Conservation (phyloP, 2,797 vertebrate genomes). For the Protonibea diacanthus region DNA sequence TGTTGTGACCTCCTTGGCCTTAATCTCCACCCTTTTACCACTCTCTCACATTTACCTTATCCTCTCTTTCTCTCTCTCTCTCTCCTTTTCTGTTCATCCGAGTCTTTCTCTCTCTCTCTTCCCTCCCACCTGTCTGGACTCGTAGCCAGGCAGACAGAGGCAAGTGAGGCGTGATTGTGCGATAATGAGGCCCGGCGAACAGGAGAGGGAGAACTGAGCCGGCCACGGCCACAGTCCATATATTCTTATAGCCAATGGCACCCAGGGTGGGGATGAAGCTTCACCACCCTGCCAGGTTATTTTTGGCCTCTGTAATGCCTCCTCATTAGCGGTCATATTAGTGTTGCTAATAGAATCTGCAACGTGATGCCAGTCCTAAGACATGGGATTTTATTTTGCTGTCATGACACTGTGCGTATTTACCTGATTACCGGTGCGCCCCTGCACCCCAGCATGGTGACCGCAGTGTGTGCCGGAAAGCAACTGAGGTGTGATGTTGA, state of each 20-base stretch:
- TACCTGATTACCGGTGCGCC: conserved; percentile 41
- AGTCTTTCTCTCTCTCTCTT: conserved; percentile 29
- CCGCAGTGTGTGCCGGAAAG: not conserved
- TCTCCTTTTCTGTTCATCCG: conserved; percentile 14
- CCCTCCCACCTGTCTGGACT: conserved; percentile 68
- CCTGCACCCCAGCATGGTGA: conserved; percentile 17
- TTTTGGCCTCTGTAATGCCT: conserved; percentile 66
- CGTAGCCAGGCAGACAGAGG: conserved; percentile 54
- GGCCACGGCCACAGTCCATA: conserved; percentile 53
- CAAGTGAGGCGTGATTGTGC: conserved; percentile 64
- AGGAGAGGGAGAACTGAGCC: conserved; percentile 39
- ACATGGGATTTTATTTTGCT: conserved; percentile 1
- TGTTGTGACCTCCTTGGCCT: conserved; percentile 1
- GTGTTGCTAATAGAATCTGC: conserved; percentile 58
- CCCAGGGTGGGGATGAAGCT: conserved; percentile 27
- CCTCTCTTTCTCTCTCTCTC: conserved; percentile 12
- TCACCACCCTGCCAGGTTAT: conserved; percentile 52
- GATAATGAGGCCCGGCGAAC: conserved; percentile 65
- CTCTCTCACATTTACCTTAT: conserved; percentile 14
- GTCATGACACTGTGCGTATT: not conserved
- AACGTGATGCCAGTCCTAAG: conserved; percentile 15
- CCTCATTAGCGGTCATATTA: conserved; percentile 71
- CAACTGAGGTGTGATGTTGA: conserved; percentile 6
- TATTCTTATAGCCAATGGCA: conserved; percentile 51
- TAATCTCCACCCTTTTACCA: conserved; percentile 8